A percentile compares a stretch with the other conserved stretches of the same genome.
Conservation (phyloP, 2,888 invertebrate genomes). For the Melieria picta region DNA sequence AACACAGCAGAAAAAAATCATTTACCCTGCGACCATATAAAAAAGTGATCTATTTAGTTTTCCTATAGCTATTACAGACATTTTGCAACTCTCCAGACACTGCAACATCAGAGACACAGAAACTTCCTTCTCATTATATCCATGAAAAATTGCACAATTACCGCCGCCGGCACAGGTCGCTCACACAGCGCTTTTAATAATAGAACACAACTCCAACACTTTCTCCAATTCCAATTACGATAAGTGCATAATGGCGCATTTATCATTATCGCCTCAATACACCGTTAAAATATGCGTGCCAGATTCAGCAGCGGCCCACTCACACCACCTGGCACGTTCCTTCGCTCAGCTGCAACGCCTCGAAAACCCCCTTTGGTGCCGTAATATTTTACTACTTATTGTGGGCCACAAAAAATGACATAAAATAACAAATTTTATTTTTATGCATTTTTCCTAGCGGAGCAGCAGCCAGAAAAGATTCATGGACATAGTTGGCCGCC, state of each 20-base stretch:
- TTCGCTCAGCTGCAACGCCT: conserved; percentile 12
- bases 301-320: not conserved
- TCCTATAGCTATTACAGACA: too few species aligned
- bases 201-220: not conserved
- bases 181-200: too few species aligned
- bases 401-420: conserved; percentile 57
- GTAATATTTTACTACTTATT: conserved; percentile 58
- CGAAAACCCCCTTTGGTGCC: conserved; percentile 48
- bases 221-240: conserved; percentile 39
- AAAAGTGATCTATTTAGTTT: too few species aligned
- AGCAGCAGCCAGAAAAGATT: conserved; percentile 37
- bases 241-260: conserved; percentile 52
- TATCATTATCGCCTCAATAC: conserved; percentile 52
- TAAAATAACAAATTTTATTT: conserved; percentile 61
- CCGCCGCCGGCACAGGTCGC: too few species aligned
- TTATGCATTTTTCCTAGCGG: conserved; percentile 45
- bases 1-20: too few species aligned
- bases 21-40: too few species aligned
- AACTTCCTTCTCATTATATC: too few species aligned
- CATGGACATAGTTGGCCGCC: conserved; percentile 42
- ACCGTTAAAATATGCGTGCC: not conserved
- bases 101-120: too few species aligned
- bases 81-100: too few species aligned
- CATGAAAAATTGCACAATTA: too few species aligned
- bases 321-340: not conserved